phyloP scores from a whole-genome alignment of 2,113 vertebrate species.

The Phalacrocorax pelagicus region DNA sequence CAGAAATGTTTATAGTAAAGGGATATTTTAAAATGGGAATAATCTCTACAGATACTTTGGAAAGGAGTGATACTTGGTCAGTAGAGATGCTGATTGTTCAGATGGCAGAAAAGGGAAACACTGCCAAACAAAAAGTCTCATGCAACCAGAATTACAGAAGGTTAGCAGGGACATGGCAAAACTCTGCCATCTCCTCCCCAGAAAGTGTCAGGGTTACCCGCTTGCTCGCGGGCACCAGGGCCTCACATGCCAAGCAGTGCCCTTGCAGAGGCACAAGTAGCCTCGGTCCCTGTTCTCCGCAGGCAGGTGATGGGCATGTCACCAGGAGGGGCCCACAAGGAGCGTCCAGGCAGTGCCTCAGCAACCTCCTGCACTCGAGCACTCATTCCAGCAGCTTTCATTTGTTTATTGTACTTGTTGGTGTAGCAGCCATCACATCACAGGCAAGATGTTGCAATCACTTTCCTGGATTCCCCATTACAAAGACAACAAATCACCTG shows the following conservation, averaged over 20 bases:
- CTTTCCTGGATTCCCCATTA: neutral
- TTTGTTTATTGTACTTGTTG: neutral
- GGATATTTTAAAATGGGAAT: neutral
- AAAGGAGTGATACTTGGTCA: neutral
- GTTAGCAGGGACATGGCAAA: neutral
- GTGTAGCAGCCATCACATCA: neutral
- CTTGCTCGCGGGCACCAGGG: neutral
- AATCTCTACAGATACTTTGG: neutral
- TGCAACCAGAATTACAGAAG: neutral
- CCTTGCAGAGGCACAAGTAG: neutral
- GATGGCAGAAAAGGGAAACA: neutral
- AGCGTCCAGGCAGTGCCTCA: neutral
- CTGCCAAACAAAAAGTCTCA: neutral
- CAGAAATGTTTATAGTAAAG: neutral
- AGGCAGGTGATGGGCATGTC: neutral
- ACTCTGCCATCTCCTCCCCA: neutral
- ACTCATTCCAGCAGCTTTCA: accelerated
- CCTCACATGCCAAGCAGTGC: neutral
- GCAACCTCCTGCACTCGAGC: accelerated
- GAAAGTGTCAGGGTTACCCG: neutral
- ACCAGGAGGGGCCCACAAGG: neutral
- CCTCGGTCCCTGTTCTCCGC: neutral
- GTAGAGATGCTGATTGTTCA: accelerated
- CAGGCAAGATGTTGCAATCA: neutral
- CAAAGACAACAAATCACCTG: neutral